Conservation (phyloP, 2,113 vertebrate species). For the Hemicordylus capensis region DNA sequence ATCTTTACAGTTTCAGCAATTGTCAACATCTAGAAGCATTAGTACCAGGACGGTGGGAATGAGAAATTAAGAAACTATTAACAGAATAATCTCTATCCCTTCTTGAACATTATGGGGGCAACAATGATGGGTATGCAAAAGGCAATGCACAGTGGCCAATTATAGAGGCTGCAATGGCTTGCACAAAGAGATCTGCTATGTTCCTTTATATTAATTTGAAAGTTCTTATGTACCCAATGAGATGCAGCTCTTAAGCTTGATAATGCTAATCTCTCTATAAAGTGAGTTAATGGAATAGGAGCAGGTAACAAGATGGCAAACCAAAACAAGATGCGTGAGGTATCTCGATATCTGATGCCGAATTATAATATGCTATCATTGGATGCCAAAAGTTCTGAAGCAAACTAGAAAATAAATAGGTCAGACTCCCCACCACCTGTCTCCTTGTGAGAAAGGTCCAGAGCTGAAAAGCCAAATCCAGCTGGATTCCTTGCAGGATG, state of each 20-base stretch:
- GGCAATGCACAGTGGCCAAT: conserved; percentile 30
- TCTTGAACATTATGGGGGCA: conserved; percentile 16
- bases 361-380: not conserved
- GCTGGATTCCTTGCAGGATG: not conserved
- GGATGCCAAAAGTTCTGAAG: not conserved
- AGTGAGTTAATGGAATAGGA: not conserved
- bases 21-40: conserved; percentile 17
- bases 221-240: not conserved
- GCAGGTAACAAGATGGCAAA: conserved; percentile 16
- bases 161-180: conserved; percentile 40
- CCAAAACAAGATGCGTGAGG: conserved; percentile 13
- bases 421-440: not conserved
- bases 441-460: too few species aligned
- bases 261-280: not conserved
- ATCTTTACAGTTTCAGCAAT: not conserved
- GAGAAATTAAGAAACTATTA: conserved; percentile 6
- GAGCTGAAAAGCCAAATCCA: not conserved
- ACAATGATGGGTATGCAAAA: conserved; percentile 13
- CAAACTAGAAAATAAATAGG: too few species aligned
- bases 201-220: conserved; percentile 31
- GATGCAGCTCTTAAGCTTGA: not conserved
- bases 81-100: conserved; percentile 16
- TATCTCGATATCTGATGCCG: not conserved
- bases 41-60: conserved; percentile 1
- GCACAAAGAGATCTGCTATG: conserved; percentile 30